Conservation (phyloP, 2,888 invertebrate species). For the Ligdia adustata region DNA sequence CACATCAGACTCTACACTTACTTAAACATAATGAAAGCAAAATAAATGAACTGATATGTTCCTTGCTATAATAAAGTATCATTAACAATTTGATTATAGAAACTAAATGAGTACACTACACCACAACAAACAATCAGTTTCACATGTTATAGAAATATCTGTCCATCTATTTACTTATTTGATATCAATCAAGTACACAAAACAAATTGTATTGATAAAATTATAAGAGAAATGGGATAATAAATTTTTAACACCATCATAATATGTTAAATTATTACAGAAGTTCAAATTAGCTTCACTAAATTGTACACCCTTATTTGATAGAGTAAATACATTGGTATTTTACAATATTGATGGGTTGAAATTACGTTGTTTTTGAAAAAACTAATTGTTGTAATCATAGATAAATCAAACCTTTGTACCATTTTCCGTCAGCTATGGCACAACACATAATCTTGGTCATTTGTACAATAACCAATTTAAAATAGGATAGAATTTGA, state of each 20-base stretch:
- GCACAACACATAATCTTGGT: constrained; percentile 14
- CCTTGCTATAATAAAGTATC: too few relatives aligned
- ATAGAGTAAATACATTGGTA: background rate
- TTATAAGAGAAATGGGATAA: background rate
- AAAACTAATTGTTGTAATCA: constrained; percentile 5
- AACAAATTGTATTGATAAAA: background rate
- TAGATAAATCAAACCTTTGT: constrained; percentile 17
- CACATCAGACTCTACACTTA: background rate
- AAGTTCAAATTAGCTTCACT: constrained; percentile 39
- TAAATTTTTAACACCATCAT: constrained; percentile 15
- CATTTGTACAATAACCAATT: too few relatives aligned
- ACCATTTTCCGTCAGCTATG: constrained; percentile 23
- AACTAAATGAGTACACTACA: background rate
- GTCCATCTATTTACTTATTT: too few relatives aligned
- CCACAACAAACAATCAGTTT: background rate
- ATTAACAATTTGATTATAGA: constrained; percentile 1
- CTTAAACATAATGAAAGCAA: background rate
- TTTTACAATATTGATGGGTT: constrained; percentile 1
- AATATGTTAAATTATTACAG: constrained; percentile 14
- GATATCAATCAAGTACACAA: background rate
- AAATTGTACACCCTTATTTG: constrained; percentile 17
- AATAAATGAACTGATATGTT: background rate
- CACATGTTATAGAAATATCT: too few relatives aligned
- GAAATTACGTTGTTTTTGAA: background rate
- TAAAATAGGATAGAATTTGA: too few relatives aligned